Percentiles rank a stretch among this genome's conserved stretches.
phyloP scores from a whole-genome alignment of 2,888 invertebrate species.

The Caradrina kadenii region DNA sequence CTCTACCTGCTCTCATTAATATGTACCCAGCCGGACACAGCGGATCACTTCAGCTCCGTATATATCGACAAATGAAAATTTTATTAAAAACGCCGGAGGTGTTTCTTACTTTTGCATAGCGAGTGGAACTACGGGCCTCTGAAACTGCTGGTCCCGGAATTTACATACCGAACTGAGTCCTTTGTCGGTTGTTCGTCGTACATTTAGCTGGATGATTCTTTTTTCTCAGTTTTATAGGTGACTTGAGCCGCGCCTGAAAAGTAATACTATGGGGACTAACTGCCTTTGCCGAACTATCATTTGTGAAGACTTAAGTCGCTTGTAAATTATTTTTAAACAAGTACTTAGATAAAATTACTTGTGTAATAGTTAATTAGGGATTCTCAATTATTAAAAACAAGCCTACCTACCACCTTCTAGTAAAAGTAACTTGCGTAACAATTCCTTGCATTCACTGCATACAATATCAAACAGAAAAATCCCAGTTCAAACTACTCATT shows the following conservation, averaged over 20 bases:
- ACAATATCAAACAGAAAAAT: not conserved
- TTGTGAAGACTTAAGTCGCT: too few species aligned
- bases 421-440: too few species aligned
- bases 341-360: too few species aligned
- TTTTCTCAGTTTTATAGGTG: slow-evolving; percentile 22
- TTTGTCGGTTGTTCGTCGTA: slow-evolving; percentile 30
- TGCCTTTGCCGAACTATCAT: too few species aligned
- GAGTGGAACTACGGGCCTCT: slow-evolving; percentile 15
- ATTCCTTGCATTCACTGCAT: too few species aligned
- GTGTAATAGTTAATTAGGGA: too few species aligned
- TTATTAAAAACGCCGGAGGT: slow-evolving; percentile 65
- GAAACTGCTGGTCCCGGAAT: slow-evolving; percentile 44
- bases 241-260: not conserved
- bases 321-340: too few species aligned
- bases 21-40: slow-evolving; percentile 86
- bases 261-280: too few species aligned
- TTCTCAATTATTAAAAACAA: too few species aligned
- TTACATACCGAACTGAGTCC: slow-evolving; percentile 38
- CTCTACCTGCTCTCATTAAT: slow-evolving; percentile 87
- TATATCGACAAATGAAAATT: slow-evolving; percentile 74
- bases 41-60: slow-evolving; percentile 75
- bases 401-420: too few species aligned
- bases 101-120: slow-evolving; percentile 51
- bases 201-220: slow-evolving; percentile 14
- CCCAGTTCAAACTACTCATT: not conserved